These are phyloP conservation scores for Xiphophorus hellerii DNA, from an alignment of 2,113 vertebrate species.

Conservation along the genomic window DNA sequence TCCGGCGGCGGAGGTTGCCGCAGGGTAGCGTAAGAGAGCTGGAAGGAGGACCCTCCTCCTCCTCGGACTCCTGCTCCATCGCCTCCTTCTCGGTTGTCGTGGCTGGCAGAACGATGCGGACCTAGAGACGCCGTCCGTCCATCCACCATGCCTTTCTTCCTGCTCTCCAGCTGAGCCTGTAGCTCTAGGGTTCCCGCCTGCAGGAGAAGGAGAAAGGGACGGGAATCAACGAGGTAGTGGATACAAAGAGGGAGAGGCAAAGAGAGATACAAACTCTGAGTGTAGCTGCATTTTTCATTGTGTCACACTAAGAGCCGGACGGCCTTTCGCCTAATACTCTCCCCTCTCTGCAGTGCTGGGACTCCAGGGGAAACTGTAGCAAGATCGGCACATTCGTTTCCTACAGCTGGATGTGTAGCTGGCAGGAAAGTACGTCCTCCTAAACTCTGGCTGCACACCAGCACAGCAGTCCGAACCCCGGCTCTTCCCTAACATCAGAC, in stretches of 20 bases:
- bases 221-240: constrained; percentile 22
- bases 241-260: constrained; percentile 4
- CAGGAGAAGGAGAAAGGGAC: constrained; percentile 24
- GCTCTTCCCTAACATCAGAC: neutral
- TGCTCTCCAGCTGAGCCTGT: constrained; percentile 77
- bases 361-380: constrained; percentile 36
- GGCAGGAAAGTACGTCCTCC: constrained; percentile 19
- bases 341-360: constrained; percentile 36
- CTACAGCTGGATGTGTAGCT: constrained; percentile 24
- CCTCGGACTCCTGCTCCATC: constrained; percentile 44
- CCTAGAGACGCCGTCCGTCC: constrained; percentile 67
- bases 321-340: constrained; percentile 31
- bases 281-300: constrained; percentile 38
- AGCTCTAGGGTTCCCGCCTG: constrained; percentile 80
- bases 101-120: constrained; percentile 61
- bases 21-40: constrained; percentile 82
- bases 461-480: neutral
- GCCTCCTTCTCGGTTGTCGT: constrained; percentile 58
- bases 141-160: constrained; percentile 71
- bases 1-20: constrained; percentile 84
- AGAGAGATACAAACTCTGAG: constrained; percentile 28
- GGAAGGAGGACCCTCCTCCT: constrained; percentile 63
- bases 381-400: constrained; percentile 49
- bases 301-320: constrained; percentile 24
- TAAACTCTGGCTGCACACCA: constrained; percentile 27